A percentile compares a stretch with the other conserved stretches of the same genome.
These are phyloP conservation scores for Acleris emargana DNA, from an alignment of 2,888 invertebrate species.

Conservation along the genomic window DNA sequence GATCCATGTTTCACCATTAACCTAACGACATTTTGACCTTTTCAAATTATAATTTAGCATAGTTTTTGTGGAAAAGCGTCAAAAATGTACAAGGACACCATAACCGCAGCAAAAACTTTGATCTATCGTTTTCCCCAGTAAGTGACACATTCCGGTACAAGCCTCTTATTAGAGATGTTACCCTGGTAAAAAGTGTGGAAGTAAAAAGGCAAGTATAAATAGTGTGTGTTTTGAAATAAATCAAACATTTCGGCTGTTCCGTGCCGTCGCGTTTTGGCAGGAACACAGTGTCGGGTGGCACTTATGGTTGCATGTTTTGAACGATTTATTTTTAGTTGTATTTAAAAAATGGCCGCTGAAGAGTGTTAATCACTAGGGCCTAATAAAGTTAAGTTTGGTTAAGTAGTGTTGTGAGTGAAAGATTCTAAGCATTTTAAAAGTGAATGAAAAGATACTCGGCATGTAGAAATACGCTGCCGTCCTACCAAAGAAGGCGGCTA, in stretches of 20 bases:
- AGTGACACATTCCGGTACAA: constrained; percentile 29
- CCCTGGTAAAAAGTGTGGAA: constrained; percentile 17
- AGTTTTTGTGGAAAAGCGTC: too few relatives aligned
- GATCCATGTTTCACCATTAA: too few relatives aligned
- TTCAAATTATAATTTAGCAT: too few relatives aligned
- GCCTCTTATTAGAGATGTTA: constrained; percentile 24
- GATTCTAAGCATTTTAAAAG: neutral
- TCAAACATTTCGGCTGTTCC: constrained; percentile 32
- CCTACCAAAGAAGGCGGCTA: too few relatives aligned
- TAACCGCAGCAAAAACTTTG: constrained; percentile 26
- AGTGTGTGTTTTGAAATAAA: constrained; percentile 34
- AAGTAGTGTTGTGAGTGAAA: neutral
- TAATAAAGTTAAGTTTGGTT: constrained; percentile 8
- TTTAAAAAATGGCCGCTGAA: constrained; percentile 27
- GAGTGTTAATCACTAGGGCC: constrained; percentile 26
- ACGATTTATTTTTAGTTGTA: constrained; percentile 32
- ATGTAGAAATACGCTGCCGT: too few relatives aligned
- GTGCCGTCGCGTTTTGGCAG: constrained; percentile 33
- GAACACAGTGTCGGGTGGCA: constrained; percentile 36
- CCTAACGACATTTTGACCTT: too few relatives aligned
- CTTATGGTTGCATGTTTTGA: constrained; percentile 34
- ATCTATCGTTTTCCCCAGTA: constrained; percentile 16
- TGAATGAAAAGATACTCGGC: too few relatives aligned
- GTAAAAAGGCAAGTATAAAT: constrained; percentile 27
- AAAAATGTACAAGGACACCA: neutral